Conservation (phyloP, 2,113 vertebrate genomes). For the Microcebus ravelobensis region DNA sequence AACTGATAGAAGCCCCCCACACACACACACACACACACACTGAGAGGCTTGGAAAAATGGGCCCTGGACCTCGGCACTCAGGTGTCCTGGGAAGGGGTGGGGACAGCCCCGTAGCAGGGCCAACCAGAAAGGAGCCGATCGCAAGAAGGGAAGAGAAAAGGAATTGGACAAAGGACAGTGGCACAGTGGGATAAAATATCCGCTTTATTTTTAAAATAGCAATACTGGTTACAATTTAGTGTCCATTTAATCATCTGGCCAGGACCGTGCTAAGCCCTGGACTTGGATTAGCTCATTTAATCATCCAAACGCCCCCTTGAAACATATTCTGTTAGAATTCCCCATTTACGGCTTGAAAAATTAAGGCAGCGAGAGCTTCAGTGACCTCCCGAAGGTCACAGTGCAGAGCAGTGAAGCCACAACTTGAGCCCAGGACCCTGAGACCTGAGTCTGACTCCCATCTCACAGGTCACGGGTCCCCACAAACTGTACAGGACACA, state of each 20-base stretch:
- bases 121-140: background rate
- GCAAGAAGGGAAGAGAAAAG: accelerated
- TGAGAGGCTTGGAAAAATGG: background rate
- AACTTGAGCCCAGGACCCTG: background rate
- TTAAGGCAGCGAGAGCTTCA: background rate
- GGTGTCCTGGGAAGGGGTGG: accelerated
- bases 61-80: background rate
- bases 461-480: background rate
- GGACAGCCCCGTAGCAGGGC: accelerated
- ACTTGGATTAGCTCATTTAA: background rate
- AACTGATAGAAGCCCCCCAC: background rate
- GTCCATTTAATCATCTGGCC: background rate
- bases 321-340: background rate
- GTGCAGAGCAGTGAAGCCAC: accelerated
- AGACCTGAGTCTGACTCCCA: background rate
- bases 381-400: background rate
- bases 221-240: background rate
- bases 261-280: background rate
- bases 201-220: background rate
- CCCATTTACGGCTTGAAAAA: background rate
- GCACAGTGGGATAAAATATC: background rate
- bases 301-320: background rate
- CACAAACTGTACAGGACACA: no score
- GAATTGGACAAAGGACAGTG: accelerated
- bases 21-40: no score